phyloP scores from a whole-genome alignment of 2,797 vertebrate species.

The Pseudocheirus occidentalis region DNA sequence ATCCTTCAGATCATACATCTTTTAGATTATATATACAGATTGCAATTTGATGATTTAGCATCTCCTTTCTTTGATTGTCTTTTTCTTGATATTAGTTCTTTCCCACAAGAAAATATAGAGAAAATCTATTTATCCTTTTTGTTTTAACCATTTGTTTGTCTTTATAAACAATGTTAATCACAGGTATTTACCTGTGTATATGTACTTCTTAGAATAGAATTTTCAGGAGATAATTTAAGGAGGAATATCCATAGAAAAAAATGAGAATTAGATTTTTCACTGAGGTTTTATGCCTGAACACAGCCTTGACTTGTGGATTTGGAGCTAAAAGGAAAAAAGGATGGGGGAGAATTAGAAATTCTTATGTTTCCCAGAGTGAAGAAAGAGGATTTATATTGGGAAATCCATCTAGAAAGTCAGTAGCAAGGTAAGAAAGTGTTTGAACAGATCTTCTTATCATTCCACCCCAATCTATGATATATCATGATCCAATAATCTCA shows the following conservation, averaged over 20 bases:
- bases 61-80: background rate
- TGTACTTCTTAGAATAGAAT: background rate
- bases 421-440: background rate
- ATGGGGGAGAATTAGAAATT: background rate
- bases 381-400: background rate
- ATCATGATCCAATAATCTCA: background rate
- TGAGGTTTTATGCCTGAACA: background rate
- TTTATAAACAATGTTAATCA: background rate
- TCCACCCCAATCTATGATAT: background rate
- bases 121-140: background rate
- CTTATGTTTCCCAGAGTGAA: background rate
- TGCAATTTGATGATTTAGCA: background rate
- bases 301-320: fast-evolving
- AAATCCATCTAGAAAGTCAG: background rate
- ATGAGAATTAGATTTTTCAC: background rate
- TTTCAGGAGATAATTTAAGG: background rate
- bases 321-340: background rate
- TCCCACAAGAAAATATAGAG: background rate
- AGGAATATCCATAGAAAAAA: background rate
- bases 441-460: background rate
- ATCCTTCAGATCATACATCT: fast-evolving
- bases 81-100: background rate
- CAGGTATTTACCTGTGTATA: background rate
- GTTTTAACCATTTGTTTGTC: background rate
- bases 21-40: background rate